These are phyloP conservation scores for Datnioides undecimradiatus DNA, from an alignment of 2,113 vertebrate species.

Conservation along the genomic window DNA sequence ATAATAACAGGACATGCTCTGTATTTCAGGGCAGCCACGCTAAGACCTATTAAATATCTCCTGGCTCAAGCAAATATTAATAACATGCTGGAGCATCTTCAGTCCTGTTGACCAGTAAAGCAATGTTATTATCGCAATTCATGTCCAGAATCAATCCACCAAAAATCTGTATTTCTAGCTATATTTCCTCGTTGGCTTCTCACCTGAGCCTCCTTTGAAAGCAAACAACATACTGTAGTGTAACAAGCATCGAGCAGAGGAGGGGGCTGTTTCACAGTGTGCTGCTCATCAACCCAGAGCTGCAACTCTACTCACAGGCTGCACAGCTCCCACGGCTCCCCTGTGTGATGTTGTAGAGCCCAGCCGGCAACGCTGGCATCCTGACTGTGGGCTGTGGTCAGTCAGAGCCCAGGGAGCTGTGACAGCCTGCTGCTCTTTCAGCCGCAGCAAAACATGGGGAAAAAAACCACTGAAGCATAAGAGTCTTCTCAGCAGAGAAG, in stretches of 20 bases:
- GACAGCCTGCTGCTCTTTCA: slow-evolving; percentile 78
- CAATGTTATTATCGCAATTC: slow-evolving; percentile 67
- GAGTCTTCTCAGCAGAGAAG: slow-evolving; percentile 40
- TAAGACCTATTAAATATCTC: slow-evolving; percentile 63
- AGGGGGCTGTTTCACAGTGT: slow-evolving; percentile 77
- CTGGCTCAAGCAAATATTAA: slow-evolving; percentile 69
- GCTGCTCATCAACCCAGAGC: slow-evolving; percentile 49
- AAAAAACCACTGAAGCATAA: slow-evolving; percentile 51
- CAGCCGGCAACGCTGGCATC: slow-evolving; percentile 59
- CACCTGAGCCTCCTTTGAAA: slow-evolving; percentile 43
- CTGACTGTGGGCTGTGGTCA: slow-evolving; percentile 73
- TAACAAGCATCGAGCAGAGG: slow-evolving; percentile 70
- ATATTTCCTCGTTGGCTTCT: slow-evolving; percentile 39
- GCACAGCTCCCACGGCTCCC: slow-evolving; percentile 71
- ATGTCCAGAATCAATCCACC: slow-evolving; percentile 50
- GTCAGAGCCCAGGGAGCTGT: slow-evolving; percentile 72
- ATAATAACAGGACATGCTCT: slow-evolving; percentile 44
- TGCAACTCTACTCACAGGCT: slow-evolving; percentile 45
- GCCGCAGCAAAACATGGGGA: slow-evolving; percentile 32
- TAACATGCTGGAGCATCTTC: slow-evolving; percentile 54
- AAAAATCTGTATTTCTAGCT: slow-evolving; percentile 35
- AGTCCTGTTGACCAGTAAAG: slow-evolving; percentile 25
- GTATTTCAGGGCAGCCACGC: slow-evolving; percentile 57
- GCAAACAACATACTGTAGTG: slow-evolving; percentile 42
- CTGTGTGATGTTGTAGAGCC: slow-evolving; percentile 68